These are phyloP conservation scores for Agrypnia vestita DNA, from an alignment of 1,140 invertebrate species.

Conservation along the genomic window DNA sequence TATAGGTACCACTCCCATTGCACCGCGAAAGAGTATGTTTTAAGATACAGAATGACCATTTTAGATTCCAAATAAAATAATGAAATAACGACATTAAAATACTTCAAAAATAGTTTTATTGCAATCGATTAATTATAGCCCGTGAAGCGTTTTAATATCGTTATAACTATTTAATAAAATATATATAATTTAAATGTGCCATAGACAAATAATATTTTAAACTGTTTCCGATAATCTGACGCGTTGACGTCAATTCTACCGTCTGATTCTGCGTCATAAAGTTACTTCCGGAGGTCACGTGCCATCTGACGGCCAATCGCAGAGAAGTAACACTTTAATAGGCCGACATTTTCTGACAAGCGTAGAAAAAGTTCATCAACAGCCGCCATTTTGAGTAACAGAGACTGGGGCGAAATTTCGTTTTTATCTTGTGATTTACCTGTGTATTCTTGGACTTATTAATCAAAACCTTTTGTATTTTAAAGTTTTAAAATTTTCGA, in stretches of 20 bases:
- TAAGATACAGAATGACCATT: neutral
- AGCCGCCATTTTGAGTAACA: constrained; percentile 91
- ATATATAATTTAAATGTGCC: neutral
- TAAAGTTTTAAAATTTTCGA: constrained; percentile 73
- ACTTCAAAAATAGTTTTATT: neutral
- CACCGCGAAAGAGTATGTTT: constrained; percentile 35
- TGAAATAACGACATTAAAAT: neutral
- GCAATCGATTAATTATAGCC: neutral
- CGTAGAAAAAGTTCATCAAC: constrained; percentile 94
- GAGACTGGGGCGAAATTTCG: constrained; percentile 81
- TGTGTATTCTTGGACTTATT: constrained; percentile 74
- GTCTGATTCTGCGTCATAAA: constrained; percentile 65
- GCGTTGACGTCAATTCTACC: constrained; percentile 70
- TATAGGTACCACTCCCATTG: constrained; percentile 32
- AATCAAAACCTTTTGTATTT: constrained; percentile 73
- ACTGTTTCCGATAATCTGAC: constrained; percentile 49
- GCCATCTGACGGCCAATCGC: constrained; percentile 74
- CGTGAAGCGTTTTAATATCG: neutral
- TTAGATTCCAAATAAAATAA: neutral
- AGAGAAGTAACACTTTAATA: constrained; percentile 73
- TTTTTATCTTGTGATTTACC: constrained; percentile 78
- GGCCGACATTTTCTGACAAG: constrained; percentile 91
- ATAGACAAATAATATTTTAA: constrained; percentile 41
- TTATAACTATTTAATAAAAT: neutral
- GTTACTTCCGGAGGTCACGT: constrained; percentile 74